phyloP scores from a whole-genome alignment of 1,140 invertebrate genomes.

The Sycophila sp. region DNA sequence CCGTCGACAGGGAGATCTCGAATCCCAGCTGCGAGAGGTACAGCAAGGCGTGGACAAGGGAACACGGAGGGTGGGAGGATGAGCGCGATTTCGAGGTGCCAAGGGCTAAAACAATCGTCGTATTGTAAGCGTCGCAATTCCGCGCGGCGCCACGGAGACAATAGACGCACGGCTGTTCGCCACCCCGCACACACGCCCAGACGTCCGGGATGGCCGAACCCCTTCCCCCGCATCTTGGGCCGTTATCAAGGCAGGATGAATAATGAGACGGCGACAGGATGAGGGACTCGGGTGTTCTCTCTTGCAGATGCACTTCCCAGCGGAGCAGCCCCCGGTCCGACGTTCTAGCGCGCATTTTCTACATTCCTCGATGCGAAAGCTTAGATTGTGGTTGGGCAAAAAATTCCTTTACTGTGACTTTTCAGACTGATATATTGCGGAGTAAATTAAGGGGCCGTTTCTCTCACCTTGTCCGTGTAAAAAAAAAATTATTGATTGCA shows the following conservation, averaged over 20 bases:
- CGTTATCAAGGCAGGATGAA: conserved; percentile 21
- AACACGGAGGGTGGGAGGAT: background rate
- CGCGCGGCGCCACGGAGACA: background rate
- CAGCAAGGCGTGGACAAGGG: background rate
- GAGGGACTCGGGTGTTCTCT: too few relatives aligned
- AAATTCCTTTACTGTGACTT: too few relatives aligned
- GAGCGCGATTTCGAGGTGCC: background rate
- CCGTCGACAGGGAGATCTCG: background rate
- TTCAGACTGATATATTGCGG: too few relatives aligned
- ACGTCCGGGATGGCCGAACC: background rate
- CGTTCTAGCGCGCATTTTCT: conserved; percentile 24
- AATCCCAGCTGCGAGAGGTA: background rate
- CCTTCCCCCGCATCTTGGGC: conserved; percentile 5
- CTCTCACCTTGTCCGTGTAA: too few relatives aligned
- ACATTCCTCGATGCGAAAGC: conserved; percentile 3
- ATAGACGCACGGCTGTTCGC: background rate
- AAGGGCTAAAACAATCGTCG: conserved; percentile 25
- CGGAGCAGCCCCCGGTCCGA: too few relatives aligned
- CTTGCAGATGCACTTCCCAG: too few relatives aligned
- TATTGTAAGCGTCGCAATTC: conserved; percentile 27
- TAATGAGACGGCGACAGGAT: too few relatives aligned
- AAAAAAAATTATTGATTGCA: too few relatives aligned
- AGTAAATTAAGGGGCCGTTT: too few relatives aligned
- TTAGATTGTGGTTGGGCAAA: background rate
- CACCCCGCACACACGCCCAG: background rate